Evolutionary conservation across 2,113 vertebrate species (phyloP).

Genomic region (Ammodytes marinus): DNA sequence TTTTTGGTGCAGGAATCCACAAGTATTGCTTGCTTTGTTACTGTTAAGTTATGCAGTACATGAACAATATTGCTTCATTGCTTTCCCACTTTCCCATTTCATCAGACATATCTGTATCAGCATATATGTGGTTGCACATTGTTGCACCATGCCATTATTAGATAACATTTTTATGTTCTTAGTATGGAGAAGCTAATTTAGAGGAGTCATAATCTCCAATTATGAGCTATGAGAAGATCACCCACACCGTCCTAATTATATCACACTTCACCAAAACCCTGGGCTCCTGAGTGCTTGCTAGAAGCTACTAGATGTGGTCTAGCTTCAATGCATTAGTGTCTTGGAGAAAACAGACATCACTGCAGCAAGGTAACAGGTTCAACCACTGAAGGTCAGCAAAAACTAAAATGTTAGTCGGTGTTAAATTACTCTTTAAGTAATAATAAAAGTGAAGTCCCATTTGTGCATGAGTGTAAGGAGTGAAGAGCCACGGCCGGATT

Average conservation of each 20-base stretch:
- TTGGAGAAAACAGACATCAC: not conserved
- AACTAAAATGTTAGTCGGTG: not conserved
- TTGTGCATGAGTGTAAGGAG: no score
- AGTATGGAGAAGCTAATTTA: not conserved
- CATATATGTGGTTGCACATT: not conserved
- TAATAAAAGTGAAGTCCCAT: not conserved
- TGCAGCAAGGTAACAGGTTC: not conserved
- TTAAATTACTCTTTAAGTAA: not conserved
- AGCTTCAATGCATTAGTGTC: no score
- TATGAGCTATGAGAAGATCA: not conserved
- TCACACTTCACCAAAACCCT: not conserved
- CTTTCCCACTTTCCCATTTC: no score
- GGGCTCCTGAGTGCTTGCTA: not conserved
- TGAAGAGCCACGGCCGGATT: not conserved
- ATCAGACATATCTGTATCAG: not conserved
- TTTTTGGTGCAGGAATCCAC: not conserved
- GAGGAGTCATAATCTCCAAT: not conserved
- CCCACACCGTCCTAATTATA: not conserved
- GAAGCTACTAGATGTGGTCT: no score
- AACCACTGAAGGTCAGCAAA: not conserved
- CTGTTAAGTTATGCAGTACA: not conserved
- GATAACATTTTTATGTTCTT: not conserved
- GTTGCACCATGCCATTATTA: not conserved
- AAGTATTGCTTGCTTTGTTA: not conserved
- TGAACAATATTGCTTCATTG: not conserved